phyloP scores from a whole-genome alignment of 1,140 invertebrate species.

The Aphis gossypii region DNA sequence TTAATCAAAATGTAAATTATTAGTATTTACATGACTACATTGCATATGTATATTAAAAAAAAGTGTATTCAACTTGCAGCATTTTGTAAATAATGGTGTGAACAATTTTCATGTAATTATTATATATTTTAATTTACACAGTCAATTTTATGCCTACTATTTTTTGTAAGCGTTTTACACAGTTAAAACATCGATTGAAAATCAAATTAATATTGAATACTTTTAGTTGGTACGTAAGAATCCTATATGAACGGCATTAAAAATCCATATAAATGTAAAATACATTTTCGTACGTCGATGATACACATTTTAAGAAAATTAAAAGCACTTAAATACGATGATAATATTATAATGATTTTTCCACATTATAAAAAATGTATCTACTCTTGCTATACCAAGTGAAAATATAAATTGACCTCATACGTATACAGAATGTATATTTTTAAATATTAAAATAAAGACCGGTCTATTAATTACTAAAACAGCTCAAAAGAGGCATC shows the following conservation, averaged over 20 bases:
- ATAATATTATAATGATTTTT: not conserved
- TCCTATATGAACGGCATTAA: not conserved
- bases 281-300: not conserved
- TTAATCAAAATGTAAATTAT: not conserved
- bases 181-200: not conserved
- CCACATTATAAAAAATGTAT: not conserved
- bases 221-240: not conserved
- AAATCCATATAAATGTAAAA: not conserved
- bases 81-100: not conserved
- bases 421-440: not conserved
- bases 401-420: not conserved
- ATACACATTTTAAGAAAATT: not conserved
- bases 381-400: not conserved
- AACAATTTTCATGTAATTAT: not conserved
- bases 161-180: not conserved
- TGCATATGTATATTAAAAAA: not conserved
- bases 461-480: conserved; percentile 45
- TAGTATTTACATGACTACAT: not conserved
- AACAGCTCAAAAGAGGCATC: not conserved
- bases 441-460: conserved; percentile 27
- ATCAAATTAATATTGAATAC: not conserved
- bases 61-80: not conserved
- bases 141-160: not conserved
- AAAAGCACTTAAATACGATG: not conserved
- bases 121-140: not conserved